These are phyloP conservation scores for Lineus longissimus DNA, from an alignment of 1,140 invertebrate genomes.

Conservation along the genomic window DNA sequence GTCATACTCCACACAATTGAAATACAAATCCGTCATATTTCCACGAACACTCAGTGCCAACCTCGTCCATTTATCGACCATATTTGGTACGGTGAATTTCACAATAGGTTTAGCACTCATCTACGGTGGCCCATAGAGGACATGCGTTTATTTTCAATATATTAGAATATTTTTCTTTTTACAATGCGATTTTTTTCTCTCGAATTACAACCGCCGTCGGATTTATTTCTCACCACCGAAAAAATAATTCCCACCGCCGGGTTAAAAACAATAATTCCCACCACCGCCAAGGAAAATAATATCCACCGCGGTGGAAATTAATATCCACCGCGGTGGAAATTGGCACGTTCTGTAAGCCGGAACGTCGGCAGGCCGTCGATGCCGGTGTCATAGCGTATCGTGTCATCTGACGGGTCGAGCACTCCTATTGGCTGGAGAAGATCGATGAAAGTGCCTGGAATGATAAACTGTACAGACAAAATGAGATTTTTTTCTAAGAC, in stretches of 20 bases:
- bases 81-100: background rate
- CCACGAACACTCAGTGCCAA: background rate
- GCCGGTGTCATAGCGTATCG: background rate
- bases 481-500: too few relatives aligned
- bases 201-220: too few relatives aligned
- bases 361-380: constrained; percentile 1
- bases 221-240: too few relatives aligned
- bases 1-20: background rate
- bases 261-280: too few relatives aligned
- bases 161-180: background rate
- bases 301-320: background rate
- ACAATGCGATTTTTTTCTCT: too few relatives aligned
- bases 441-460: background rate
- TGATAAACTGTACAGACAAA: constrained; percentile 2
- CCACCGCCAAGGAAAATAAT: too few relatives aligned
- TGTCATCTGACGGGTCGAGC: background rate
- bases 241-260: background rate
- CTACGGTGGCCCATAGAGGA: background rate
- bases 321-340: background rate
- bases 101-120: background rate
- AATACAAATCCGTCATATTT: background rate
- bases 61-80: background rate
- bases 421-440: background rate
- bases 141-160: too few relatives aligned
- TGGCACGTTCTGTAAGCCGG: background rate